Conservation (phyloP, 2,113 vertebrate species). For the Mormoops blainvillei region DNA sequence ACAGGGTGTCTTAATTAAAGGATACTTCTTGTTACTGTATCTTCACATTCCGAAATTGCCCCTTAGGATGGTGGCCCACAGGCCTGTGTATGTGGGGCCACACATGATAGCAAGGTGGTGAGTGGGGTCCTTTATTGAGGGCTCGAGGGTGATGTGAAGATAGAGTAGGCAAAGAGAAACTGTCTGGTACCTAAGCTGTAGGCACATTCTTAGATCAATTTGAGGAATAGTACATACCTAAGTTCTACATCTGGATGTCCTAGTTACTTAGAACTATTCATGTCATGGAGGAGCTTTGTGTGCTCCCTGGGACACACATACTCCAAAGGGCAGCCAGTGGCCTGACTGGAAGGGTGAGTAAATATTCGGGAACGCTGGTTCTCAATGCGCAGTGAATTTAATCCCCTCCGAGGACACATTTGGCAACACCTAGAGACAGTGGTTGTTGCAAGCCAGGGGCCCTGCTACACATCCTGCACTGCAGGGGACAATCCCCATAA, state of each 20-base stretch:
- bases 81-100: not conserved
- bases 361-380: not conserved
- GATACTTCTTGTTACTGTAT: not conserved
- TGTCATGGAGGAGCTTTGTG: not conserved
- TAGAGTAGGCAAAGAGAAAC: not conserved
- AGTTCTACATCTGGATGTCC: not conserved
- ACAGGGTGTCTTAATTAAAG: not conserved
- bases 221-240: not conserved
- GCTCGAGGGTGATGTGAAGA: not conserved
- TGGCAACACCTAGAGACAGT: not conserved
- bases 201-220: not conserved
- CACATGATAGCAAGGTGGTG: not conserved
- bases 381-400: not conserved
- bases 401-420: not conserved
- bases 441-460: not conserved
- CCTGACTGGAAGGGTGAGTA: not conserved
- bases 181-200: not conserved
- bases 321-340: not conserved
- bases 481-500: accelerated
- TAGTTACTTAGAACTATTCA: not conserved
- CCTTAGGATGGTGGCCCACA: not conserved
- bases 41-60: not conserved
- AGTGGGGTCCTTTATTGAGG: not conserved
- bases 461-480: not conserved
- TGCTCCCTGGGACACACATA: not conserved